These are phyloP conservation scores for Idris sp. DNA, from an alignment of 1,140 invertebrate species.

Conservation along the genomic window DNA sequence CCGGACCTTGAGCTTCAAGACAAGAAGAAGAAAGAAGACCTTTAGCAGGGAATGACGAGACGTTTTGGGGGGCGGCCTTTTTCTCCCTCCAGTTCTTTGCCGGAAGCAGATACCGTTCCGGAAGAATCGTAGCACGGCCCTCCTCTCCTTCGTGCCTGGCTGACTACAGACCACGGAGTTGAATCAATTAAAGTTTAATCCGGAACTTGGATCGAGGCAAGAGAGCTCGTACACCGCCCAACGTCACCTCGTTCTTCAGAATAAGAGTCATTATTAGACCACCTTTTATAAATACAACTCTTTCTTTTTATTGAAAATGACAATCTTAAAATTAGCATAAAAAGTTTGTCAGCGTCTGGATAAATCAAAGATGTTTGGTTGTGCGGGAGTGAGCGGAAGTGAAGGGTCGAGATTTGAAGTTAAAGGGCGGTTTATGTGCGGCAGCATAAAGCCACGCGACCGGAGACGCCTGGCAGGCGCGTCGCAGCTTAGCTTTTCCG, in stretches of 20 bases:
- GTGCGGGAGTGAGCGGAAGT: too few relatives aligned
- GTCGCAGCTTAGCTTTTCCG: conserved; percentile 71
- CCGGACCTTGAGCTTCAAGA: conserved; percentile 61
- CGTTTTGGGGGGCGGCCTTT: conserved; percentile 43
- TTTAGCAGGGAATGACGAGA: conserved; percentile 35
- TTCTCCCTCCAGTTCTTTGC: too few relatives aligned
- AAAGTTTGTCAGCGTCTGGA: too few relatives aligned
- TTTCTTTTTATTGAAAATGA: too few relatives aligned
- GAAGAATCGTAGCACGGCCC: conserved; percentile 64
- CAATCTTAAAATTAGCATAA: too few relatives aligned
- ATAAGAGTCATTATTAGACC: conserved; percentile 50
- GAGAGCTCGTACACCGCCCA: conserved; percentile 61
- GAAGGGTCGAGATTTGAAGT: too few relatives aligned
- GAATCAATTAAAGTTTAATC: conserved; percentile 79
- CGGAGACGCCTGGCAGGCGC: conserved; percentile 74
- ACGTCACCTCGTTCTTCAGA: conserved; percentile 47
- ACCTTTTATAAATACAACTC: conserved; percentile 47
- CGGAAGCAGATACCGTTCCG: conserved; percentile 59
- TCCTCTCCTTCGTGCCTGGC: conserved; percentile 71
- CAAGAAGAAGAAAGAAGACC: conserved; percentile 59
- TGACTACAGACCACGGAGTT: conserved; percentile 74
- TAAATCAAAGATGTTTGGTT: too few relatives aligned
- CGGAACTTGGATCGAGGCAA: conserved; percentile 73
- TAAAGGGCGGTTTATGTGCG: too few relatives aligned
- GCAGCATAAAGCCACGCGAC: conserved; percentile 72